Conservation (phyloP, 2,888 invertebrate species). For the Tholera decimalis region DNA sequence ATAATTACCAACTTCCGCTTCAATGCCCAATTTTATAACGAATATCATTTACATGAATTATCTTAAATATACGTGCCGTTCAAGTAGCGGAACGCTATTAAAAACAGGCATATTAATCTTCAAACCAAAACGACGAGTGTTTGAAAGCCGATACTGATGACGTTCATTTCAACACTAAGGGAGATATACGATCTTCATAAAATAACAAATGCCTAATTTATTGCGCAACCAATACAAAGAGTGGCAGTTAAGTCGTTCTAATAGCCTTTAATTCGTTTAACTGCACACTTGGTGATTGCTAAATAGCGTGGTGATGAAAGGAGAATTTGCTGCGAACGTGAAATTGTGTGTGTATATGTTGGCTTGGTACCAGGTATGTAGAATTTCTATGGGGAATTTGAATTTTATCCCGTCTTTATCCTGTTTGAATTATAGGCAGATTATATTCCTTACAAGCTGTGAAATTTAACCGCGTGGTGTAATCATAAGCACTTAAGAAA, state of each 20-base stretch:
- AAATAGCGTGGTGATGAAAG: slow-evolving; percentile 49
- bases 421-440: too few species aligned
- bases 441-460: too few species aligned
- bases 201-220: slow-evolving; percentile 82
- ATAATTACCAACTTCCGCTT: slow-evolving; percentile 19
- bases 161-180: slow-evolving; percentile 73
- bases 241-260: slow-evolving; percentile 76
- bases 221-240: slow-evolving; percentile 77
- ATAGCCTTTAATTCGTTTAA: slow-evolving; percentile 73
- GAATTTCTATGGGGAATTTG: not conserved
- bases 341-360: slow-evolving; percentile 14
- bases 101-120: slow-evolving; percentile 64
- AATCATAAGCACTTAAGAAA: too few species aligned
- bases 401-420: too few species aligned
- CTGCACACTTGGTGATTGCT: slow-evolving; percentile 61
- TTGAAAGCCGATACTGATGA: slow-evolving; percentile 68
- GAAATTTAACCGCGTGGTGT: too few species aligned
- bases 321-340: slow-evolving; percentile 31
- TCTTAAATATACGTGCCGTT: slow-evolving; percentile 31
- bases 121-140: slow-evolving; percentile 55
- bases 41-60: slow-evolving; percentile 36
- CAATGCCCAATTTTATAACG: slow-evolving; percentile 11
- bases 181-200: slow-evolving; percentile 79
- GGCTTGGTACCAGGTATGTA: not conserved
- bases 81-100: slow-evolving; percentile 29